Evolutionary conservation across 2,797 vertebrate genomes (phyloP).

Genomic region (Notamacropus eugenii): DNA sequence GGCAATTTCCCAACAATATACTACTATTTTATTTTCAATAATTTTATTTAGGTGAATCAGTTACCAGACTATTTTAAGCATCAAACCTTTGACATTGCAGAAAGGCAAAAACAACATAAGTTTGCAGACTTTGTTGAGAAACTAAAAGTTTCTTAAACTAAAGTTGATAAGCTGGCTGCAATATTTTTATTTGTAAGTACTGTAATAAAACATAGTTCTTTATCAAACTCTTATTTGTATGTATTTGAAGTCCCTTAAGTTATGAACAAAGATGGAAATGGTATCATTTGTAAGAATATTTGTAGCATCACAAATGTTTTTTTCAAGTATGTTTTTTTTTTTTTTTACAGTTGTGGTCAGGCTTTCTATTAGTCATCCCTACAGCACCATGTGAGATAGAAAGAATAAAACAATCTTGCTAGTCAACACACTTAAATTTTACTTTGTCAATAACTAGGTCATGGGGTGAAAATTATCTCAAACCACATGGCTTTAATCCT

Average conservation of each 20-base stretch:
- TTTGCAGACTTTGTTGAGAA: conserved; percentile 80
- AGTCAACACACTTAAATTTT: too few species aligned
- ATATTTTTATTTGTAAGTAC: conserved; percentile 83
- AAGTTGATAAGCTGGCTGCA: conserved; percentile 79
- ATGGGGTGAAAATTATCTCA: too few species aligned
- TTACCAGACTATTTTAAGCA: conserved; percentile 71
- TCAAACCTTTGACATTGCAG: conserved; percentile 65
- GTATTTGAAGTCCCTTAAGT: neutral
- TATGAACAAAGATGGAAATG: neutral
- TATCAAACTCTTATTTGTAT: neutral
- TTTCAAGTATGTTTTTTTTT: too few species aligned
- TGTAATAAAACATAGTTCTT: neutral
- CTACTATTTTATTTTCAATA: conserved; percentile 14
- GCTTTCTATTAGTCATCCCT: neutral
- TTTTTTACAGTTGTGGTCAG: too few species aligned
- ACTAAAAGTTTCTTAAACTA: conserved; percentile 49
- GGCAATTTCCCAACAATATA: neutral
- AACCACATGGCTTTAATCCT: too few species aligned
- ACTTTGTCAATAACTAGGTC: too few species aligned
- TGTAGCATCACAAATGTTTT: conserved; percentile 2
- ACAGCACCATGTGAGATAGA: neutral
- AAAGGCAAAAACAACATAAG: neutral
- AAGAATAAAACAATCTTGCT: neutral
- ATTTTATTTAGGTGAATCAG: conserved; percentile 62
- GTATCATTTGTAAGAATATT: neutral